These are phyloP conservation scores for Ovibos moschatus DNA, from an alignment of 2,113 vertebrate species.

Conservation along the genomic window DNA sequence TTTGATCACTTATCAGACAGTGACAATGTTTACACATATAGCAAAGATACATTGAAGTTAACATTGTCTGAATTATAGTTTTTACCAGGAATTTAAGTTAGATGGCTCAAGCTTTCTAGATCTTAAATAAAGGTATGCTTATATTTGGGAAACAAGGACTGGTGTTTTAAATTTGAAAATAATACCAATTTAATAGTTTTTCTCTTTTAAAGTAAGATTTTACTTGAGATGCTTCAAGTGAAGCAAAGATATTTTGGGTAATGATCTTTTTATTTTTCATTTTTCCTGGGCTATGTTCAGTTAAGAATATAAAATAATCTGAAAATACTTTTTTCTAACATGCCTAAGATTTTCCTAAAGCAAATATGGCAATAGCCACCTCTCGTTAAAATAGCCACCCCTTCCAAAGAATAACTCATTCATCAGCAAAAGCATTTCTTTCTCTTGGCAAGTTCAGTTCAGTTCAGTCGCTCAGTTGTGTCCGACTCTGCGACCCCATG, in stretches of 20 bases:
- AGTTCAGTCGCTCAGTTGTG: no score
- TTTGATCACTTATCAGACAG: background rate
- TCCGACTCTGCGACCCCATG: no score
- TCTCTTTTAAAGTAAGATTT: slow-evolving; percentile 3
- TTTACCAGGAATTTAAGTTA: slow-evolving; percentile 11
- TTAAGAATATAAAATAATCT: slow-evolving; percentile 23
- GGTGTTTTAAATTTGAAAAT: slow-evolving; percentile 18
- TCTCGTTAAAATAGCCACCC: background rate
- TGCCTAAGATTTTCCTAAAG: background rate
- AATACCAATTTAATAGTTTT: background rate
- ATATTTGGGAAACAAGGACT: background rate
- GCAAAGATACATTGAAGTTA: background rate
- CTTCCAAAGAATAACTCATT: background rate
- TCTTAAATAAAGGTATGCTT: slow-evolving; percentile 12
- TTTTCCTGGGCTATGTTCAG: slow-evolving; percentile 19
- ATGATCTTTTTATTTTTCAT: background rate
- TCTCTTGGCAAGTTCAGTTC: background rate
- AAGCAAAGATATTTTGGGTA: background rate
- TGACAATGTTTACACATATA: background rate
- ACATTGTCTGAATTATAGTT: slow-evolving; percentile 37
- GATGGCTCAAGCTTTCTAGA: background rate
- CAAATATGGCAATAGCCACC: background rate
- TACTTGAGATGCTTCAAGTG: slow-evolving; percentile 20
- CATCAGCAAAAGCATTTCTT: background rate
- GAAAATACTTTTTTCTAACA: background rate